phyloP scores from a whole-genome alignment of 2,113 vertebrate genomes.

The Montifringilla adamsi region DNA sequence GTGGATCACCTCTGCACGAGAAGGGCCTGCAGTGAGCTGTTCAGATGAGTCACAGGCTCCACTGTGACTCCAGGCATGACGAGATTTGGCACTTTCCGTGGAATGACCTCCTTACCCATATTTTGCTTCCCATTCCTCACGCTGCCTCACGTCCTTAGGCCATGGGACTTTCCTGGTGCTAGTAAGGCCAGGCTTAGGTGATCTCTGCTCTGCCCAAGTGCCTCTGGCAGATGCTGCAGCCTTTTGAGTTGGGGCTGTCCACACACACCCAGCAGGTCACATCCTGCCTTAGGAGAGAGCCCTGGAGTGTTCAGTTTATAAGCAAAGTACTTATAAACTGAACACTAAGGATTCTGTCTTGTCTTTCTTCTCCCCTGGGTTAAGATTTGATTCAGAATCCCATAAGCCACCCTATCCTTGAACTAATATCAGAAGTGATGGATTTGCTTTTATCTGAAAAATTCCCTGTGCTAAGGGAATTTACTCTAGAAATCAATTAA shows the following conservation, averaged over 20 bases:
- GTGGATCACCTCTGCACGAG: neutral
- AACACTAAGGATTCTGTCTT: neutral
- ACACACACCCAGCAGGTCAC: neutral
- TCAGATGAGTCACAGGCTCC: neutral
- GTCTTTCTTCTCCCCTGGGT: neutral
- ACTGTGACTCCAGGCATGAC: neutral
- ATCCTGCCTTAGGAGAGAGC: neutral
- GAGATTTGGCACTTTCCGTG: neutral
- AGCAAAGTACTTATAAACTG: neutral
- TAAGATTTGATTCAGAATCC: neutral
- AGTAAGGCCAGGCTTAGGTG: neutral
- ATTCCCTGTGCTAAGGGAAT: neutral
- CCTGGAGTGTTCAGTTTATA: no score
- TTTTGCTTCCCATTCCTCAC: neutral
- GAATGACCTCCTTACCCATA: constrained; percentile 7
- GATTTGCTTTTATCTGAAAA: neutral
- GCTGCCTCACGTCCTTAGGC: neutral
- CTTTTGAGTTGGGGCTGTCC: neutral
- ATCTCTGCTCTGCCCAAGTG: neutral
- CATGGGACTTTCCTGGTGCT: neutral
- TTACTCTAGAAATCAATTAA: neutral
- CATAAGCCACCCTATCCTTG: neutral
- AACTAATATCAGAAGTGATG: neutral
- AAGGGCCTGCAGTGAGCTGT: neutral
- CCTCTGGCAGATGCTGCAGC: neutral